Base-by-base conservation (phyloP, 30 jellyfish, hydroid and myxozoan genomes). In the Aurelia sp. region DNA sequence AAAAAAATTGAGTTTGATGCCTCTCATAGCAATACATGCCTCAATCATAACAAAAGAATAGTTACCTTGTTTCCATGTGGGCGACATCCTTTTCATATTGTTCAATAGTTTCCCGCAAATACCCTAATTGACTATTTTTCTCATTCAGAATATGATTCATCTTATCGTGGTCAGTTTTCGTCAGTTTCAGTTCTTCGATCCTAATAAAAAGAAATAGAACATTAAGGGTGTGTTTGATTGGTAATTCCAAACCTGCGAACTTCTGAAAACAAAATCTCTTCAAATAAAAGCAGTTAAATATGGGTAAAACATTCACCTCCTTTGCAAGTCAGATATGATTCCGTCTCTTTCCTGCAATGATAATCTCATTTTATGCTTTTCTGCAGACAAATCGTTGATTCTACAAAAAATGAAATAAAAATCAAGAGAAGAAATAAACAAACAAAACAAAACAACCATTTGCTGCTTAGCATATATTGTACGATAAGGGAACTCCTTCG, bases 301-400 rank as follows among this genome's bases (percentile, higher is more conserved):
- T 35, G 21, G 13, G 22, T 11, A 5, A 20, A 41, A 15, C 22
- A 55, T 59, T 13, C 64, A 93, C 98, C 96, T 93, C 57, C 97
- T 88, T 72, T 88, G 91, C 66, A 93, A 88, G 47, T 93, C 98
- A n/a, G 93, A 76, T 1, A 93, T 85, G 48, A 77, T 37, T 58
- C 97, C 98, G 33, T 93, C 98, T 74, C 85, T 93, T 58, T 93
- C 98, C 84, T 92, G 98, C 65, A 92, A 19, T 33, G 82, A 50
- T 61, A 92, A 78, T 48, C 63, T 68, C 87, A 84, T 60, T 50
- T 87, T 87, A 47, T 87, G 95, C 74, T 87, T 92, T 65, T 92
- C 98, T 7, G 90, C 55, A 4, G 91, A 74, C 15, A 67, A 7
- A 51, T 87, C 96, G 44, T 65, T 79, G 12, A 79, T 47, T 60